Evolutionary conservation across 2,888 invertebrate genomes (phyloP), one percentile per base, ranked within the genome.

Genomic region (Philhelius pedissequus): DNA sequence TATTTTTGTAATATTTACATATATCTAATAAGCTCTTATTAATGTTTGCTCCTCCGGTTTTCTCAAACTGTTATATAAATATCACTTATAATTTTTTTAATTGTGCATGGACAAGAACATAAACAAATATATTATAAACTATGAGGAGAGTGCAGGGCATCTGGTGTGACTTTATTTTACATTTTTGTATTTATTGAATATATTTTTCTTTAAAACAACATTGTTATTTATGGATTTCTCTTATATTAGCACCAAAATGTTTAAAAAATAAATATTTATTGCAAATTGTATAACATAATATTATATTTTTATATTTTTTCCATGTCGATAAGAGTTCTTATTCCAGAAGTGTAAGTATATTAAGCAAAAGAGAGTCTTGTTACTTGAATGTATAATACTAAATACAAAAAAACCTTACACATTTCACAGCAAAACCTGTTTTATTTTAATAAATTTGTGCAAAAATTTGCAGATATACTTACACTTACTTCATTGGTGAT

Each of bases 321-420:
- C 80, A 71, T 80, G 66, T 75, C 71, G 20, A 54, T 70, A 22
- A 84, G 84, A 84, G 84, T 84, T 84, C 79, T 76, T 84, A 84
- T 75, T 84, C 84, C 66, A 84, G 62, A 71, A 84, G 84, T 84
- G 84, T 84, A 84, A 84, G 84, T 84, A 84, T 80, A 75, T 73
- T 71, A 58, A 54, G 66, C 66, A 54, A 76, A 80, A 48, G 68
- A 48, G 54, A 50, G 15, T 35, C 15, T 40, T n/a, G 58, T 62
- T 62, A 15, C 18, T 60, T 68, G 25, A 68, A 75, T 71, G 60
- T 70, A 35, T 9, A 30, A 15, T 74, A 76, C 81, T 74, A 79
- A 84, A 75, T 66, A 54, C 5, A 73, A 48, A 66, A 54, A 48
- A n/a, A 25, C 8, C 11, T 6, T 38, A 35, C 70, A 78, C 48